Evolutionary conservation across 2,797 vertebrate species (phyloP).

Genomic region (Cuniculus paca): DNA sequence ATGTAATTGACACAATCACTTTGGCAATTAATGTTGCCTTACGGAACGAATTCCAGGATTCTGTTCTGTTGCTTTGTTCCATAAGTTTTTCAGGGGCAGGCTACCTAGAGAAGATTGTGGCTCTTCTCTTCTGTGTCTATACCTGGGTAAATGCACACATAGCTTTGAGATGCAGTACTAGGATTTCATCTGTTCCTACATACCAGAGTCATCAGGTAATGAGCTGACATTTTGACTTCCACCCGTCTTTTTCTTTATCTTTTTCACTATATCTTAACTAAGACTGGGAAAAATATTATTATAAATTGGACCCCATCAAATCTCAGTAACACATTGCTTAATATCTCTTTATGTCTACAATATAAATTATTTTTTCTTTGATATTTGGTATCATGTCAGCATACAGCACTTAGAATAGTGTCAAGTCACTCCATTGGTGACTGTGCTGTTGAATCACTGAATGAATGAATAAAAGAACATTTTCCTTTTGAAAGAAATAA

Average conservation of each 20-base stretch:
- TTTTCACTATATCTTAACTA: neutral
- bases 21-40: neutral
- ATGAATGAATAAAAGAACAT: slow-evolving; percentile 46
- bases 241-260: neutral
- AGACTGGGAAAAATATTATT: slow-evolving; percentile 7
- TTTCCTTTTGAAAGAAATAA: slow-evolving; percentile 52
- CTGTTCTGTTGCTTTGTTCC: neutral
- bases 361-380: neutral
- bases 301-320: neutral
- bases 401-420: neutral
- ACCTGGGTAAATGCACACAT: neutral
- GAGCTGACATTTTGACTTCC: neutral
- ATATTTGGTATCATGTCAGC: neutral
- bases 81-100: neutral
- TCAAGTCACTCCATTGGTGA: neutral
- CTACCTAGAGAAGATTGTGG: neutral
- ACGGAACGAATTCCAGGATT: neutral
- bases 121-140: neutral
- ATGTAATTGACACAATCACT: neutral
- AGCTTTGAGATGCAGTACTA: neutral
- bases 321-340: neutral
- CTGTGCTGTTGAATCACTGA: neutral
- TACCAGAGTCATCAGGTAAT: neutral
- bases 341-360: neutral
- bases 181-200: neutral